A percentile compares a stretch with the other conserved stretches of the same genome.
Evolutionary conservation across 2,113 vertebrate genomes (phyloP).

Genomic region (Holacanthus passer): DNA sequence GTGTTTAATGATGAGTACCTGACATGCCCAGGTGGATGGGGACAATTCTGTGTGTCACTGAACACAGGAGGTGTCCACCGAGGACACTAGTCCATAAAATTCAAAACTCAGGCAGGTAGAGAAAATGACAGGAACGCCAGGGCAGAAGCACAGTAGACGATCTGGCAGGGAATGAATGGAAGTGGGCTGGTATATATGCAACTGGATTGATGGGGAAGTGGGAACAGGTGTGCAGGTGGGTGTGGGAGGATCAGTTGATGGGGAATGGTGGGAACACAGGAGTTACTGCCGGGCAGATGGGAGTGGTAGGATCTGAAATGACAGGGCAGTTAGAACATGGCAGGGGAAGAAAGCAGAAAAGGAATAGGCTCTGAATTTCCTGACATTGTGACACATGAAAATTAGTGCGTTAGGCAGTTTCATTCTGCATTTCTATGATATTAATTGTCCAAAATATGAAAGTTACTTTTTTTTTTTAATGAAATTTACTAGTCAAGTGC

Average conservation of each 20-base stretch:
- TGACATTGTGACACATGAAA: not conserved
- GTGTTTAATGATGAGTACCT: constrained; percentile 13
- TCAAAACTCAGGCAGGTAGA: not conserved
- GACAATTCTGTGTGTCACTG: not conserved
- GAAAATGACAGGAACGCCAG: not conserved
- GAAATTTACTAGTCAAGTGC: not conserved
- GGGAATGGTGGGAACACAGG: not conserved
- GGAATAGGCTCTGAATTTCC: not conserved
- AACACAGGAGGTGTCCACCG: not conserved
- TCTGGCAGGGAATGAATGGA: not conserved
- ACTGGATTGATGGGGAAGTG: not conserved
- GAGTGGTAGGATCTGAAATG: not conserved
- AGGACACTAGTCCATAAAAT: not conserved
- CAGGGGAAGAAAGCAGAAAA: not conserved
- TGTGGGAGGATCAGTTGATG: not conserved
- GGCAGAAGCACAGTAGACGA: not conserved
- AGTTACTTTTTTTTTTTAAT: not conserved
- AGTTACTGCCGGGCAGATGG: not conserved
- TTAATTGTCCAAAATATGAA: not conserved
- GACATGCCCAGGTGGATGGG: not conserved
- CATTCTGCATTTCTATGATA: not conserved
- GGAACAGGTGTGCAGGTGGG: not conserved
- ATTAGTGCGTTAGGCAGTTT: not conserved
- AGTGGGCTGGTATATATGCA: not conserved
- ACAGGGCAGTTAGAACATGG: not conserved